Base-by-base conservation (phyloP, 2,797 vertebrate genomes). In the Tenualosa ilisha region DNA sequence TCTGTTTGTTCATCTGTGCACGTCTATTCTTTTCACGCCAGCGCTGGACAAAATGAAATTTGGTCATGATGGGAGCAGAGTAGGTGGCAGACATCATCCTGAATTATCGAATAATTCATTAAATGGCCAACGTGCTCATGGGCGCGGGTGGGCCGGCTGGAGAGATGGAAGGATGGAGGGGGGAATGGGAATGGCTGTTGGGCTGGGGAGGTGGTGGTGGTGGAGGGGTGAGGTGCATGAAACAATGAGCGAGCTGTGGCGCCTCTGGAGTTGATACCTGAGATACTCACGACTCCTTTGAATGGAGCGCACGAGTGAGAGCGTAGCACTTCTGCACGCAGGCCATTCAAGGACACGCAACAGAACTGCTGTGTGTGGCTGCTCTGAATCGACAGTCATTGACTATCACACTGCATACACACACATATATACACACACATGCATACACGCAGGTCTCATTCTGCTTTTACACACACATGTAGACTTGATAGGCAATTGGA, bases 91-190 rank as follows among this genome's bases (percentile, higher is more conserved):
- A 75, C 43, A 75, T 75, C 68, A 17, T 6, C 68, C 68, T 75
- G 68, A 75, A 75, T 75, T 75, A 75, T 12, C 68, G 5, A 15
- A 75, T 43, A 75, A 75, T 75, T 37, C 68, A 75, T 75, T 75
- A 75, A 40, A 75, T 15, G 7, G 68, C 12, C 68, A 2, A 24
- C 9, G 59, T 63, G 59, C 59, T 24, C 15, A 24, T 24, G n/a
- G 59, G 59, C 6, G n/a, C n/a, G 1, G n/a, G n/a, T 0, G 54
- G 15, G 20, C 6, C 17, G 4, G 54, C 50, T 51, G 50, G 9
- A 20, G 54, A 56, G 17, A 9, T 24, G 59, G 8, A 61, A n/a
- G 56, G 59, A 6, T 9, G 59, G 59, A 24, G 59, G 22, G 59
- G 51, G 56, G 54, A 20, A 15, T 63, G 22, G 22, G 7, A 4